A percentile compares a stretch with the other conserved stretches of the same genome.
Evolutionary conservation across 1,140 invertebrate genomes (phyloP).

Genomic region (Drosophila pseudoananassae): DNA sequence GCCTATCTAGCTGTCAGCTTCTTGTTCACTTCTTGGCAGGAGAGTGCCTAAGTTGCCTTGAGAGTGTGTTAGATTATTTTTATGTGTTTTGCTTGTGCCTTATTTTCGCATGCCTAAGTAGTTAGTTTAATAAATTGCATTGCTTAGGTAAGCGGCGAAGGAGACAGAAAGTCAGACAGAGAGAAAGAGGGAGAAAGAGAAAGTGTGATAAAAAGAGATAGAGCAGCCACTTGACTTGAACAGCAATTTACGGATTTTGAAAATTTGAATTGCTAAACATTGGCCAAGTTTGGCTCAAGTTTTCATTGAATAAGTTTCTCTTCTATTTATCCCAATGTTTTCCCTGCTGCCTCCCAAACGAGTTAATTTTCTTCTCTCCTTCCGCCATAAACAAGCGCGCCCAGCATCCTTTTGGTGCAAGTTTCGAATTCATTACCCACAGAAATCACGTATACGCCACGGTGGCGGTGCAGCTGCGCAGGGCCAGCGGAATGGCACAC

Average conservation of each 20-base stretch:
- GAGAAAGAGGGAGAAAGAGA: not conserved
- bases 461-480: conserved; percentile 31
- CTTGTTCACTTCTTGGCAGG: conserved; percentile 32
- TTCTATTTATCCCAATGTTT: conserved; percentile 1
- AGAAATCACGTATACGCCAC: conserved; percentile 42
- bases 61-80: conserved; percentile 77
- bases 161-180: not conserved
- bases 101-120: conserved; percentile 76
- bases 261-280: conserved; percentile 46
- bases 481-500: conserved; percentile 9
- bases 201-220: conserved; percentile 2
- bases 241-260: conserved; percentile 36
- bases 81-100: conserved; percentile 57
- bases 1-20: not conserved
- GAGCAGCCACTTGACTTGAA: conserved; percentile 1
- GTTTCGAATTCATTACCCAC: conserved; percentile 8
- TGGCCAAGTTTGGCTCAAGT: conserved; percentile 13
- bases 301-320: conserved; percentile 26
- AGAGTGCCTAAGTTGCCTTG: conserved; percentile 58
- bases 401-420: conserved; percentile 12
- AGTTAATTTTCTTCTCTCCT: conserved; percentile 7
- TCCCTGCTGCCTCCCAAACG: not conserved
- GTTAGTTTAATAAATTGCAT: conserved; percentile 81
- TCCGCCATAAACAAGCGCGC: conserved; percentile 7
- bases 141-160: conserved; percentile 12